phyloP scores from a whole-genome alignment of 2,888 invertebrate genomes.

The Drosophila parthenogenetica region DNA sequence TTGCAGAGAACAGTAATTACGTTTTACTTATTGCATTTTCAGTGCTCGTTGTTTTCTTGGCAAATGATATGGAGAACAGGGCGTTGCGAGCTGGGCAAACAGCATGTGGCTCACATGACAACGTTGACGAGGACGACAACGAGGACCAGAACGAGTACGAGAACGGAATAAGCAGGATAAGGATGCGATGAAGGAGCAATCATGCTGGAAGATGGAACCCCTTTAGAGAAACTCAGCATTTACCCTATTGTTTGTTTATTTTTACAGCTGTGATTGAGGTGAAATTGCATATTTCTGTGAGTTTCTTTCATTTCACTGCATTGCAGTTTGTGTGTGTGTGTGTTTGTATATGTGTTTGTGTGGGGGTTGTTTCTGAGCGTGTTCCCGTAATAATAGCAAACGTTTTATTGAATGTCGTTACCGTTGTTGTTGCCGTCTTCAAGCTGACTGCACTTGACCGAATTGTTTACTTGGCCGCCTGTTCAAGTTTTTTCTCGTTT shows the following conservation, averaged over 20 bases:
- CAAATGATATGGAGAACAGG: slow-evolving; percentile 33
- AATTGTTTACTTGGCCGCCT: slow-evolving; percentile 13
- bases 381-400: slow-evolving; percentile 65
- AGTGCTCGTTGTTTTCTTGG: slow-evolving; percentile 5
- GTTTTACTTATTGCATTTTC: slow-evolving; percentile 44
- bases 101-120: slow-evolving; percentile 58
- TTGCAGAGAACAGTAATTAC: slow-evolving; percentile 40
- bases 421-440: slow-evolving; percentile 43
- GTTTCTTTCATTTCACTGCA: slow-evolving; percentile 67
- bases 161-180: slow-evolving; percentile 24
- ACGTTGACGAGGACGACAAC: not conserved
- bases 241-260: slow-evolving; percentile 75
- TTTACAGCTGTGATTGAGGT: slow-evolving; percentile 79
- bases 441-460: slow-evolving; percentile 56
- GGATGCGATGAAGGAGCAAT: not conserved
- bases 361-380: slow-evolving; percentile 18
- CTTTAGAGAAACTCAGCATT: slow-evolving; percentile 33
- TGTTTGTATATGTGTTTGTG: slow-evolving; percentile 14
- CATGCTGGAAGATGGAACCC: not conserved
- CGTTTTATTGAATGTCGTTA: slow-evolving; percentile 79
- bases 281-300: slow-evolving; percentile 79
- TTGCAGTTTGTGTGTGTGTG: slow-evolving; percentile 40
- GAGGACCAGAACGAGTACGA: not conserved
- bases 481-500: not conserved
- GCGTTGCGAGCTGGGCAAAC: slow-evolving; percentile 36